Percentiles rank a stretch among this genome's conserved stretches.
These are phyloP conservation scores for Lepidonotus clava DNA, from an alignment of 2,888 invertebrate species.

Conservation along the genomic window DNA sequence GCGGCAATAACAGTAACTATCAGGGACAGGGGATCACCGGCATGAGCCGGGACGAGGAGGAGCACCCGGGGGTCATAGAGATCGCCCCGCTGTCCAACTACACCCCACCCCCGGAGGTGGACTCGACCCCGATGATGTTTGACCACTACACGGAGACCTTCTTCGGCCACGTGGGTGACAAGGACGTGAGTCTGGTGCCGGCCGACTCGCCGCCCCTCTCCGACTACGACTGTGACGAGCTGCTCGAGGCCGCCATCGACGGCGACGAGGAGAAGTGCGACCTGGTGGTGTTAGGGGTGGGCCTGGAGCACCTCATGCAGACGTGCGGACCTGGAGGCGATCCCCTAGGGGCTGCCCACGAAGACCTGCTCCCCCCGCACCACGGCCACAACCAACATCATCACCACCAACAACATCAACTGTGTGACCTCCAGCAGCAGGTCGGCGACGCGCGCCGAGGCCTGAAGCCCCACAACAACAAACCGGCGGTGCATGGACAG, in stretches of 20 bases:
- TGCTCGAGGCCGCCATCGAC: slow-evolving; percentile 18
- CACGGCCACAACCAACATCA: neutral
- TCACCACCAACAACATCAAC: slow-evolving; percentile 33
- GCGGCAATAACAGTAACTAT: too few relatives aligned
- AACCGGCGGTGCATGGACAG: neutral
- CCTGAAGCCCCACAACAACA: neutral
- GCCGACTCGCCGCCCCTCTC: slow-evolving; percentile 58
- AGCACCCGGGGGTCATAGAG: slow-evolving; percentile 11
- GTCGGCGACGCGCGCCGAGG: neutral
- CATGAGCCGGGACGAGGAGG: slow-evolving; percentile 1
- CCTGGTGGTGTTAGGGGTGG: slow-evolving; percentile 79
- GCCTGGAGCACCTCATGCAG: slow-evolving; percentile 74
- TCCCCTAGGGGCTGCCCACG: neutral
- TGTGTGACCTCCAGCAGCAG: neutral
- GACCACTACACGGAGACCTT: neutral
- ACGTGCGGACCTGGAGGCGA: neutral
- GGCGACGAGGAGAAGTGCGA: slow-evolving; percentile 63
- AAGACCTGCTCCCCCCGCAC: neutral
- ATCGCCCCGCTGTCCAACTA: slow-evolving; percentile 40
- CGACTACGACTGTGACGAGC: slow-evolving; percentile 53
- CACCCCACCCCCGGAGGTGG: slow-evolving; percentile 57
- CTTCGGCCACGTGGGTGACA: neutral
- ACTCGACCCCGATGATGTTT: slow-evolving; percentile 56
- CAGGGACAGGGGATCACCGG: neutral
- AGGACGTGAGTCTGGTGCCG: slow-evolving; percentile 31